These are phyloP conservation scores for Sigmodon hispidus DNA, from an alignment of 2,113 vertebrate genomes.

Conservation along the genomic window DNA sequence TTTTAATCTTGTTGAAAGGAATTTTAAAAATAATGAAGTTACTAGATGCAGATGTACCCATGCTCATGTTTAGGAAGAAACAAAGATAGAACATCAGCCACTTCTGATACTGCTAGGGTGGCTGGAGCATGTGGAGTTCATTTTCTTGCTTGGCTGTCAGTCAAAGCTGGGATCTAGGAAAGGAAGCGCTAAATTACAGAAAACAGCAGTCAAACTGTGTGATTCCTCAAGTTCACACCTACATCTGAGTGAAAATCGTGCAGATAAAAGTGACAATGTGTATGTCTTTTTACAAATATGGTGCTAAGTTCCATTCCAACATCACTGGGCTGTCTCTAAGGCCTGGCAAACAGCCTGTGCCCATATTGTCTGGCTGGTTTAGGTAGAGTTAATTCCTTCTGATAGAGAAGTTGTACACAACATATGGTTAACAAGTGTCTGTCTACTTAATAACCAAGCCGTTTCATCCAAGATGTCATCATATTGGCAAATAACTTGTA, in stretches of 20 bases:
- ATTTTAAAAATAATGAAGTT: neutral
- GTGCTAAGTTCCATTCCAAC: neutral
- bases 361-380: conserved; percentile 22
- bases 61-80: neutral
- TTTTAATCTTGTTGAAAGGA: conserved; percentile 2
- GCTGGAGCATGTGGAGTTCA: conserved; percentile 54
- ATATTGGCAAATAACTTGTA: conserved; percentile 51
- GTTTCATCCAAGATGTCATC: conserved; percentile 44
- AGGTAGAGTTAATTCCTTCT: conserved; percentile 59
- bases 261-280: conserved; percentile 1
- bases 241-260: neutral
- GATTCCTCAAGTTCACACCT: neutral
- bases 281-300: neutral
- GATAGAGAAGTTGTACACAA: neutral
- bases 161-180: conserved; percentile 26
- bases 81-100: neutral
- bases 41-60: neutral
- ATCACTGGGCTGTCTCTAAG: neutral
- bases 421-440: conserved; percentile 60
- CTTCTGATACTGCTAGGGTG: conserved; percentile 14
- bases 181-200: conserved; percentile 49
- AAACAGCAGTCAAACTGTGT: conserved; percentile 19
- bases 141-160: conserved; percentile 59
- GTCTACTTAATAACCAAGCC: conserved; percentile 49
- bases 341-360: neutral